Evolutionary conservation across 2,113 vertebrate species (phyloP).

Genomic region (Paracanthobrama guichenoti): DNA sequence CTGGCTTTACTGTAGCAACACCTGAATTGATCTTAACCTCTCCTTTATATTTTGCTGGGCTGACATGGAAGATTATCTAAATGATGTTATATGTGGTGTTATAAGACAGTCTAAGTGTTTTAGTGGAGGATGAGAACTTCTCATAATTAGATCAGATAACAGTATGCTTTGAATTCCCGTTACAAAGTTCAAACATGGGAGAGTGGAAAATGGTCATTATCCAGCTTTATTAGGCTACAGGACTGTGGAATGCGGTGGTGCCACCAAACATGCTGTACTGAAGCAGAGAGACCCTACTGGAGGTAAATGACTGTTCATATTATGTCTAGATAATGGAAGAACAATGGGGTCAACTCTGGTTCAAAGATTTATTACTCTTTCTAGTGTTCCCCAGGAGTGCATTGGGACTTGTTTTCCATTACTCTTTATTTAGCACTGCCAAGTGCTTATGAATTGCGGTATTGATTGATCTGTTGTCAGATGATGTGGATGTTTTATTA

Average conservation of each 20-base stretch:
- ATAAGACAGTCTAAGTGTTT: not conserved
- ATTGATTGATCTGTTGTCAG: conserved; percentile 24
- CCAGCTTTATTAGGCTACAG: conserved; percentile 19
- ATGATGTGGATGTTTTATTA: conserved; percentile 25
- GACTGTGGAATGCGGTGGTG: not conserved
- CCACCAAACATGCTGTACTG: conserved; percentile 14
- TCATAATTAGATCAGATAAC: conserved; percentile 29
- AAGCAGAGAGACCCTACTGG: not conserved
- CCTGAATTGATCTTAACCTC: not conserved
- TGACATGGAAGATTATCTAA: not conserved
- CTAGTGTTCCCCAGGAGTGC: not conserved
- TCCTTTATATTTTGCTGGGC: not conserved
- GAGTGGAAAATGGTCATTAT: conserved; percentile 13
- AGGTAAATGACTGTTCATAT: conserved; percentile 6
- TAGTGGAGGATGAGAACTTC: conserved; percentile 18
- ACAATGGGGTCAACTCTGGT: not conserved
- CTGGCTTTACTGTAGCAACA: not conserved
- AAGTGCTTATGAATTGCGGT: not conserved
- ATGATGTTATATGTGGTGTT: not conserved
- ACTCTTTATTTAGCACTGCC: not conserved
- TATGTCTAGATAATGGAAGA: conserved; percentile 18
- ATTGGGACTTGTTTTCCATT: not conserved
- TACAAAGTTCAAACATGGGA: conserved; percentile 5
- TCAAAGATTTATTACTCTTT: conserved; percentile 12
- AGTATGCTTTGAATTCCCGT: not conserved